These are phyloP conservation scores for Drosophila leontia DNA, from an alignment of 1,140 invertebrate species.

Conservation along the genomic window DNA sequence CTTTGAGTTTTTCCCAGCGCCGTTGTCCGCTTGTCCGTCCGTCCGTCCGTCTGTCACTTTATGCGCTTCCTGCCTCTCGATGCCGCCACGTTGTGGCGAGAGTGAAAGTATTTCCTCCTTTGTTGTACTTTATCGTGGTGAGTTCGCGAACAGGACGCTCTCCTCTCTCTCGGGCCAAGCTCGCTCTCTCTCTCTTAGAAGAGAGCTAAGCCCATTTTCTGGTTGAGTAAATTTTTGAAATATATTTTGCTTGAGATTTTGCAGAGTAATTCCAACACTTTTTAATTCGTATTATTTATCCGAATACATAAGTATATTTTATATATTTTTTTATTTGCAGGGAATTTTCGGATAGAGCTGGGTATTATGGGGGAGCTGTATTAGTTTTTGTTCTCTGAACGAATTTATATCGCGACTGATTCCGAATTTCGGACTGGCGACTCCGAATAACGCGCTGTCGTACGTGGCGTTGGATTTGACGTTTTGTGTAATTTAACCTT, in stretches of 20 bases:
- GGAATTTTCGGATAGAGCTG: neutral
- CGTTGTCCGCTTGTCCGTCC: slow-evolving; percentile 21
- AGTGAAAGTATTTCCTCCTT: slow-evolving; percentile 70
- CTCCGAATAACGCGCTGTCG: slow-evolving; percentile 42
- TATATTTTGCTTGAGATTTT: slow-evolving; percentile 35
- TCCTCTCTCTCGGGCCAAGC: slow-evolving; percentile 13
- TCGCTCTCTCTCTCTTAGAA: slow-evolving; percentile 10
- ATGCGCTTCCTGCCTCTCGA: slow-evolving; percentile 77
- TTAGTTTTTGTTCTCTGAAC: slow-evolving; percentile 24
- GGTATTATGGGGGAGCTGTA: neutral
- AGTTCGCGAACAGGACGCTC: slow-evolving; percentile 31
- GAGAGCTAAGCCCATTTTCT: slow-evolving; percentile 57
- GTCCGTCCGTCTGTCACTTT: slow-evolving; percentile 67
- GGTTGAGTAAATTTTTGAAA: slow-evolving; percentile 49
- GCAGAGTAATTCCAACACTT: slow-evolving; percentile 8
- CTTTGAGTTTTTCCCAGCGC: slow-evolving; percentile 50
- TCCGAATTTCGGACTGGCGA: slow-evolving; percentile 42
- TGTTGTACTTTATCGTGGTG: slow-evolving; percentile 50
- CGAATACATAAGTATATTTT: neutral
- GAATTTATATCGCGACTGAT: slow-evolving; percentile 36
- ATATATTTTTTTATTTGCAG: neutral
- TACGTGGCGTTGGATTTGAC: slow-evolving; percentile 57
- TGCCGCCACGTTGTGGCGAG: slow-evolving; percentile 79
- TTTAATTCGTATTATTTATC: neutral
- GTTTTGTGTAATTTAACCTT: slow-evolving; percentile 83